Percentiles rank a stretch among this genome's conserved stretches.
Evolutionary conservation across 2,113 vertebrate species (phyloP).

Genomic region (Hemiprocne comata): DNA sequence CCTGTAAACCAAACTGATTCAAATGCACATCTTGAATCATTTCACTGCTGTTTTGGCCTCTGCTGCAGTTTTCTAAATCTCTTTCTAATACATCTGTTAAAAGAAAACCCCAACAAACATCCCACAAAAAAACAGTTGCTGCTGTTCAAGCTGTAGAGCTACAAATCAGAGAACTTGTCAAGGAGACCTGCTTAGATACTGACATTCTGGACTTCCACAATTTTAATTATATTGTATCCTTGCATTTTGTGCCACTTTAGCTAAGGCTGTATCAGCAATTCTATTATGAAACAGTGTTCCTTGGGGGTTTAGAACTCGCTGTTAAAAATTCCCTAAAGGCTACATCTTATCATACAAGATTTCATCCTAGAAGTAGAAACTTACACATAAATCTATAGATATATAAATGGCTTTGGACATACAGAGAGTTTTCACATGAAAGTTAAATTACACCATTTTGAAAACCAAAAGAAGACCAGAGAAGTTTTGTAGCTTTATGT

Average conservation of each 20-base stretch:
- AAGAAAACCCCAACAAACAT: background rate
- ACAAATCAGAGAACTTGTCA: constrained; percentile 62
- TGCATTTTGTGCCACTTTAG: background rate
- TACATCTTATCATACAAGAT: background rate
- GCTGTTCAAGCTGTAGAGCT: constrained; percentile 38
- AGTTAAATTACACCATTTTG: background rate
- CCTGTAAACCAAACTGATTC: constrained; percentile 69
- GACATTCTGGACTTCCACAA: constrained; percentile 34
- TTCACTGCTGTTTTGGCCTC: constrained; percentile 63
- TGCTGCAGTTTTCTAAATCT: constrained; percentile 40
- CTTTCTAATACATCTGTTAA: constrained; percentile 50
- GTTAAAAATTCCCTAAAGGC: background rate
- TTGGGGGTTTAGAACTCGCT: background rate
- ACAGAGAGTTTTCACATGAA: background rate
- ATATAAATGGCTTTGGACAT: background rate
- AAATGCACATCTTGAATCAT: constrained; percentile 74
- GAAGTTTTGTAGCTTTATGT: background rate
- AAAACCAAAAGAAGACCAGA: background rate
- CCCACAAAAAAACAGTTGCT: background rate
- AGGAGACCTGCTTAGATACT: constrained; percentile 43
- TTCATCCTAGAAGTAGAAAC: background rate
- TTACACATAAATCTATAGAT: background rate
- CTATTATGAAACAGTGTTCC: background rate
- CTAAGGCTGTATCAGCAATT: constrained; percentile 21
- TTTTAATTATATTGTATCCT: constrained; percentile 57